Percentiles rank a stretch among this genome's conserved stretches.
Conservation (phyloP, 2,797 vertebrate species). For the Glyptemys insculpta region DNA sequence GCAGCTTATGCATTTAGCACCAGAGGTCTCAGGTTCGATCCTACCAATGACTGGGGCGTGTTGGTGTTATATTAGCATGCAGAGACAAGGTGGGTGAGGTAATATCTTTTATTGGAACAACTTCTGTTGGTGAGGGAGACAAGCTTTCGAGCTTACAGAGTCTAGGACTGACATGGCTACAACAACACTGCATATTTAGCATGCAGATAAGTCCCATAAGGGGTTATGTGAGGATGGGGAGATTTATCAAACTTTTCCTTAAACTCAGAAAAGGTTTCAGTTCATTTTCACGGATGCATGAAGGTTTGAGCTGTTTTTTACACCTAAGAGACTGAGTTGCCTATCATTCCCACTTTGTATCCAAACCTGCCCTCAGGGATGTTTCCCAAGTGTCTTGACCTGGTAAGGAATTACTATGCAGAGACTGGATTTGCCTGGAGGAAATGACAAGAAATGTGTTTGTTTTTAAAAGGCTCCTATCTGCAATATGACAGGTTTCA, state of each 20-base stretch:
- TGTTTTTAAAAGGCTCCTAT: not conserved
- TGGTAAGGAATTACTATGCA: not conserved
- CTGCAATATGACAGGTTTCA: no score
- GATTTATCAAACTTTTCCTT: not conserved
- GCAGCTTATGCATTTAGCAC: no score
- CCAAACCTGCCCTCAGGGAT: not conserved
- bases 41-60: no score
- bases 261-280: not conserved
- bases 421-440: not conserved
- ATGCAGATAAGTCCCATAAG: not conserved
- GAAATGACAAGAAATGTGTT: not conserved
- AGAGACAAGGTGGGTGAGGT: not conserved
- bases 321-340: not conserved
- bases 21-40: no score
- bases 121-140: not conserved
- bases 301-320: not conserved
- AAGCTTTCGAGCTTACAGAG: not conserved
- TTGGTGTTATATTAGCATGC: not conserved
- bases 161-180: not conserved
- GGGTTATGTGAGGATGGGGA: not conserved
- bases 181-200: rapidly evolving
- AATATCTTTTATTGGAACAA: not conserved
- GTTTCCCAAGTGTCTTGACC: not conserved
- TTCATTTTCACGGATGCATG: not conserved
- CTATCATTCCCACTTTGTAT: not conserved